A percentile compares a stretch with the other conserved stretches of the same genome.
Conservation (phyloP, 2,888 invertebrate genomes). For the Caenorhabditis sinica region DNA sequence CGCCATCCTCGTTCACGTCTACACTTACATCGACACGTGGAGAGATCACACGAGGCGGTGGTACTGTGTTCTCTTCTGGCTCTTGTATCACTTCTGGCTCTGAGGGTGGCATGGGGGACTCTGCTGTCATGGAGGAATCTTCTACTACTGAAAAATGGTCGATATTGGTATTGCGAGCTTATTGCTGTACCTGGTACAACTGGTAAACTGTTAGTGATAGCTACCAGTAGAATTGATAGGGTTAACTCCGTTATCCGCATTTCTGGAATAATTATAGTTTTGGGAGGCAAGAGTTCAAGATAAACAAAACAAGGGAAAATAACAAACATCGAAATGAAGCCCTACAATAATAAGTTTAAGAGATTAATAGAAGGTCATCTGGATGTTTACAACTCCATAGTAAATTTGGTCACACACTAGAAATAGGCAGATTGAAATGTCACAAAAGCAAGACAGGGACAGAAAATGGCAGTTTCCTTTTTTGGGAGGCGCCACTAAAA, state of each 20-base stretch:
- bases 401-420: not conserved
- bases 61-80: slow-evolving; percentile 42
- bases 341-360: not conserved
- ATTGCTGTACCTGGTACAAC: slow-evolving; percentile 27
- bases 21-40: slow-evolving; percentile 77
- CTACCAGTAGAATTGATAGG: slow-evolving; percentile 27
- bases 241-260: slow-evolving; percentile 52
- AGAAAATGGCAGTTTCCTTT: not conserved
- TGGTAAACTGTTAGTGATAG: slow-evolving; percentile 26
- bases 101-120: not conserved
- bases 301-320: not conserved
- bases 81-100: slow-evolving; percentile 7
- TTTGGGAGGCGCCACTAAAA: not conserved
- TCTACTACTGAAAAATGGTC: slow-evolving; percentile 21
- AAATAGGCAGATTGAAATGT: not conserved
- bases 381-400: not conserved
- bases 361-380: not conserved
- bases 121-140: slow-evolving; percentile 14
- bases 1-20: slow-evolving; percentile 81
- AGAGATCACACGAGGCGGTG: slow-evolving; percentile 49
- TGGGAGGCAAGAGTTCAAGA: not conserved
- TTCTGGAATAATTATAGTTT: slow-evolving; percentile 16
- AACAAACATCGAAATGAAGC: slow-evolving; percentile 13
- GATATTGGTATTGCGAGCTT: not conserved
- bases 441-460: not conserved